Conservation (phyloP, 2,797 vertebrate genomes). For the Ara ararauna region DNA sequence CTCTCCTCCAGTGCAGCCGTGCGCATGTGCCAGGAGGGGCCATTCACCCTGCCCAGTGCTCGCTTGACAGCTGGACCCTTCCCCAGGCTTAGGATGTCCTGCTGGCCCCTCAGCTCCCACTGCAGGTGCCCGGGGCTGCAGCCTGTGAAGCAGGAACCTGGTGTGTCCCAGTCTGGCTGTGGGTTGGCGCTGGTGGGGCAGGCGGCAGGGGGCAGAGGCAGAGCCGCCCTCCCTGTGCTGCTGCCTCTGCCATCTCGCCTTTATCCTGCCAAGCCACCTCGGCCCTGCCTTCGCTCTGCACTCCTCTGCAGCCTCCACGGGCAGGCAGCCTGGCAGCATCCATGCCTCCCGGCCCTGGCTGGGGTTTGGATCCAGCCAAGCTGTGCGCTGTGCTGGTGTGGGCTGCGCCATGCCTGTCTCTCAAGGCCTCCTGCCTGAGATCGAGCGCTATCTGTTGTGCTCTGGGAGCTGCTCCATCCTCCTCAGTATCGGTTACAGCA, state of each 20-base stretch:
- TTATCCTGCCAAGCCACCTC: background rate
- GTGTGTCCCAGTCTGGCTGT: rapidly evolving
- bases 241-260: background rate
- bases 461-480: background rate
- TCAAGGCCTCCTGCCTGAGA: constrained; percentile 14
- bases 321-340: background rate
- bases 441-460: background rate
- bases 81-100: background rate
- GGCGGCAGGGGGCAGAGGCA: background rate
- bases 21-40: background rate
- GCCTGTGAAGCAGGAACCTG: rapidly evolving
- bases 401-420: background rate
- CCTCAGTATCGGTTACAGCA: background rate
- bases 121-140: rapidly evolving
- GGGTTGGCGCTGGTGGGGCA: background rate
- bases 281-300: background rate
- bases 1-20: background rate
- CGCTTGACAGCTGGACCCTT: rapidly evolving
- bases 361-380: background rate
- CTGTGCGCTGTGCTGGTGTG: background rate
- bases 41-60: background rate
- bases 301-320: background rate
- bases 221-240: background rate
- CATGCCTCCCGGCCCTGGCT: rapidly evolving
- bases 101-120: background rate